phyloP scores from a whole-genome alignment of 2,888 invertebrate genomes.

The Artemia sinica region DNA sequence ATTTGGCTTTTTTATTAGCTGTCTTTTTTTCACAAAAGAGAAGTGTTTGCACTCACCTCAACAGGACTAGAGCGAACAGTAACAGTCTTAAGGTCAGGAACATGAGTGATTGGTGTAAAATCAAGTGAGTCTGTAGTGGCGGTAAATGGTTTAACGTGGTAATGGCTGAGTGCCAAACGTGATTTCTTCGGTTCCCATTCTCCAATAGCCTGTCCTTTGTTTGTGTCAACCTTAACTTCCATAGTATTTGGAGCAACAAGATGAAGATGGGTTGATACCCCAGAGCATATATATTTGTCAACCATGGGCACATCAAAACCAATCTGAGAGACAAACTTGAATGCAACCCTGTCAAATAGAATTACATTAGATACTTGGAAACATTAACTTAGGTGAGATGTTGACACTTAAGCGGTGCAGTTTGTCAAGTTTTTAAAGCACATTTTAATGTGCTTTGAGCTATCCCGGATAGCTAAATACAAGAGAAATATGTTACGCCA shows the following conservation, averaged over 20 bases:
- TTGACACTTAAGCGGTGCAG: too few species aligned
- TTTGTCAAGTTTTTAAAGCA: too few species aligned
- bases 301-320: slow-evolving; percentile 19
- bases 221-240: slow-evolving; percentile 15
- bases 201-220: slow-evolving; percentile 17
- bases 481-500: too few species aligned
- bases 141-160: slow-evolving; percentile 22
- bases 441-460: too few species aligned
- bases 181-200: slow-evolving; percentile 18
- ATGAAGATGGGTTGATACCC: slow-evolving; percentile 17
- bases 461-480: too few species aligned
- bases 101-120: slow-evolving; percentile 20
- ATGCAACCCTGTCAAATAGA: slow-evolving; percentile 7
- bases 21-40: background rate
- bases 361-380: too few species aligned
- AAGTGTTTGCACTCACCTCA: slow-evolving; percentile 5
- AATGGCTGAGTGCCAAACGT: slow-evolving; percentile 17
- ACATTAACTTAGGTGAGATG: too few species aligned
- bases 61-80: slow-evolving; percentile 5
- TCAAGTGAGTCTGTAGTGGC: slow-evolving; percentile 20
- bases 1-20: too few species aligned
- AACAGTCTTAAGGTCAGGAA: slow-evolving; percentile 15
- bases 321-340: slow-evolving; percentile 17
- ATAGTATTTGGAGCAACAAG: slow-evolving; percentile 18
- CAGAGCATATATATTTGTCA: slow-evolving; percentile 16